Base-by-base conservation (phyloP, 2,888 invertebrate genomes). In the Petrolisthes cinctipes region DNA sequence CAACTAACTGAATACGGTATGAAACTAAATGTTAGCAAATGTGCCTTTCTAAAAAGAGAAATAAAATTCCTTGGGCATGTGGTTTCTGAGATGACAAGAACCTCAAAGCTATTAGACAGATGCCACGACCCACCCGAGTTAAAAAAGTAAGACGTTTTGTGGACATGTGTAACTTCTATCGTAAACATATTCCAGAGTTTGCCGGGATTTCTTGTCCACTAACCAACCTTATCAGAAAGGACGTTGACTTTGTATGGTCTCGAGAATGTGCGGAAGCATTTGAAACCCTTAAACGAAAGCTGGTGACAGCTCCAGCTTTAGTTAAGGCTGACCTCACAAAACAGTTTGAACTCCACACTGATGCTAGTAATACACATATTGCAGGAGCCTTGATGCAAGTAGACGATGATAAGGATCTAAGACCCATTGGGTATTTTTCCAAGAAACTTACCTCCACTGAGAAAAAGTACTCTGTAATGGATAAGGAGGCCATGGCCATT, bases 41-140 rank as follows among this genome's bases (percentile, higher is more conserved):
- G 83, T 56, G 7, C 5, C 3, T 54, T 83, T 73, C 51, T 51
- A 3, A 6, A 54, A 68, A 73, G 23, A 7, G 5, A 82, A 61
- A 51, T 84, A 11, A 83, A 73, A 83, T 83, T 54, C 37, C 54
- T 75, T 5, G 73, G 83, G 4, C 76, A 83, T n/a, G 23, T 83
- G 3, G 76, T 83, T 17, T 83, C 83, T 20, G 56, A 53, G n/a
- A 82, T 17, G 82, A 66, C 2, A 68, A 68, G 51, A 68, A 82
- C 53, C 14, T 82, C 9, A 68, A 82, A 7, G 68, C 82, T 4
- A 23, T 82, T 5, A 37, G 4, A 2, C 11, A 23, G 4, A 82
- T 82, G 83, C 57, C 57, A 4, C 11, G 23, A 3, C 83, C 83
- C 1, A 83, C 7, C 0, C 51, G 5, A 4, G 73, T 83, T 9